Percentiles rank a stretch among this genome's conserved stretches.
These are phyloP conservation scores for Uropetala carovei DNA, from an alignment of 2,888 invertebrate species.

Conservation along the genomic window DNA sequence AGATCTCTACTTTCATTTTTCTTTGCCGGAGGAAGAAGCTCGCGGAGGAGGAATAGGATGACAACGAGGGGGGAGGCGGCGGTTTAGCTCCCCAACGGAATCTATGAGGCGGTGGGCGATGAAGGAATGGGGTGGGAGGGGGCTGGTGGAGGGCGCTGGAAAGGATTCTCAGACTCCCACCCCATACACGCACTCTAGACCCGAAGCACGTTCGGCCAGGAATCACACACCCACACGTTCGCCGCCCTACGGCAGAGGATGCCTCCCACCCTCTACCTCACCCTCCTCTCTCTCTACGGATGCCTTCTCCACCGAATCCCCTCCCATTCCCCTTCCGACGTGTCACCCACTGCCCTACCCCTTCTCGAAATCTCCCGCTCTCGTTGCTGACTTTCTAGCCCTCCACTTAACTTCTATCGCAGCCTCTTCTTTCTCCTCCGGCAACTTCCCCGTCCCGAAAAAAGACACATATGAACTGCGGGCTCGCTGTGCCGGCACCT, in stretches of 20 bases:
- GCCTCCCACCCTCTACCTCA: not conserved
- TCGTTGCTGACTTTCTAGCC: not conserved
- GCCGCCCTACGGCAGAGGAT: slow-evolving; percentile 23
- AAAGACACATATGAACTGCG: not conserved
- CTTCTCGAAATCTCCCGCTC: not conserved
- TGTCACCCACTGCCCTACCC: not conserved
- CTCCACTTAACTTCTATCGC: slow-evolving; percentile 42
- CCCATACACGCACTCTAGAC: slow-evolving; percentile 34
- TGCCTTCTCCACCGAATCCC: not conserved
- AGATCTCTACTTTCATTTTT: slow-evolving; percentile 20
- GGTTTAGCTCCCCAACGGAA: not conserved
- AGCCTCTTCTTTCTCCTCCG: not conserved
- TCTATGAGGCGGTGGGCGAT: slow-evolving; percentile 1
- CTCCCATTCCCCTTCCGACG: not conserved
- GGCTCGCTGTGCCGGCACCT: not conserved
- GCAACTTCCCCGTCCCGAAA: not conserved
- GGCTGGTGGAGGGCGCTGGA: not conserved
- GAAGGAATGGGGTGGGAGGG: not conserved
- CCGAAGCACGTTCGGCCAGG: slow-evolving; percentile 57
- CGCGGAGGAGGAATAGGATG: not conserved
- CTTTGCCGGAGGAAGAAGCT: slow-evolving; percentile 15
- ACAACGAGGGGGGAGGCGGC: not conserved
- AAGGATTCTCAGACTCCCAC: slow-evolving; percentile 7
- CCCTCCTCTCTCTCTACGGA: not conserved
- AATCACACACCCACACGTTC: slow-evolving; percentile 57